phyloP scores from a whole-genome alignment of 2,888 invertebrate species.

The Autographa pulchrina region DNA sequence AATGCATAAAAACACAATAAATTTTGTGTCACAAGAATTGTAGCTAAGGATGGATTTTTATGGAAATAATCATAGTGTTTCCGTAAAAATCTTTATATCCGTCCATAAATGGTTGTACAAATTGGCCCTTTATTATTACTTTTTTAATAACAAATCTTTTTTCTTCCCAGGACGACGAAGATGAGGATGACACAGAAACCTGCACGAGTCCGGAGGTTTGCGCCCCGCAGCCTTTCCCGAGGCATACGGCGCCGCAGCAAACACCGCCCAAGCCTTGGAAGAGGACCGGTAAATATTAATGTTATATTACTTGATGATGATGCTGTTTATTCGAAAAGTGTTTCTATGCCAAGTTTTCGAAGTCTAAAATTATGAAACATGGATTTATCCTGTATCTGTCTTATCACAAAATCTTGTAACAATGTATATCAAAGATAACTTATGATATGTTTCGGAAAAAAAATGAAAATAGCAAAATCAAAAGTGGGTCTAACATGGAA shows the following conservation, averaged over 20 bases:
- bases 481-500: too few relatives aligned
- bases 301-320: not conserved
- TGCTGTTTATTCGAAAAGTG: not conserved
- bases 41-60: too few relatives aligned
- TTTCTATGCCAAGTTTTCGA: not conserved
- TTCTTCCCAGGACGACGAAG: slow-evolving; percentile 82
- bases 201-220: slow-evolving; percentile 81
- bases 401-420: not conserved
- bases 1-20: too few relatives aligned
- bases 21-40: too few relatives aligned
- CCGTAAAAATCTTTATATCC: too few relatives aligned
- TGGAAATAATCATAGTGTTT: too few relatives aligned
- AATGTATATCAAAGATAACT: too few relatives aligned
- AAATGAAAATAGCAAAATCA: too few relatives aligned
- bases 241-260: slow-evolving; percentile 79
- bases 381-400: not conserved
- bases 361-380: not conserved
- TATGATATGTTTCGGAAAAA: too few relatives aligned
- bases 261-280: slow-evolving; percentile 87
- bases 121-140: not conserved
- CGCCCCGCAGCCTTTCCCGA: slow-evolving; percentile 85
- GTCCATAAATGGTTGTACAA: too few relatives aligned
- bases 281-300: slow-evolving; percentile 81
- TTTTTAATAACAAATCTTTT: not conserved
- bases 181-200: slow-evolving; percentile 86